phyloP scores from a whole-genome alignment of 2,888 invertebrate species.

The Leptopterna dolabrata region DNA sequence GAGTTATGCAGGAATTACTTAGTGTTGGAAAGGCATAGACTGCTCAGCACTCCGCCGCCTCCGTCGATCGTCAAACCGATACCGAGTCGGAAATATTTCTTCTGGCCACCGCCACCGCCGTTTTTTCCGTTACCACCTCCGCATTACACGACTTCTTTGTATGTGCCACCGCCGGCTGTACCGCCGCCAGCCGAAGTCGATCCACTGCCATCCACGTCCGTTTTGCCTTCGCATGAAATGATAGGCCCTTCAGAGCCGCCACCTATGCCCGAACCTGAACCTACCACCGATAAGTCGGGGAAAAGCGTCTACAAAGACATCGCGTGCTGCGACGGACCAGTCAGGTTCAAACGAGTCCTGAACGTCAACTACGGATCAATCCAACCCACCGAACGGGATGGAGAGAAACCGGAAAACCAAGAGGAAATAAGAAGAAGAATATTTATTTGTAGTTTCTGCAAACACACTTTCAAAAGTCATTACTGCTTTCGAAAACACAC shows the following conservation, averaged over 20 bases:
- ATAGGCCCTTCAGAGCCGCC: slow-evolving; percentile 37
- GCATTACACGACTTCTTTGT: slow-evolving; percentile 58
- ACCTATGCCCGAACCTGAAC: background rate
- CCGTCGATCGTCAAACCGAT: slow-evolving; percentile 71
- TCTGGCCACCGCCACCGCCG: slow-evolving; percentile 57
- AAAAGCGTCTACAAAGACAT: slow-evolving; percentile 75
- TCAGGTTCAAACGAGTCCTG: slow-evolving; percentile 84
- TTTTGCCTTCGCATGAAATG: slow-evolving; percentile 56
- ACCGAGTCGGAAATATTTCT: slow-evolving; percentile 68
- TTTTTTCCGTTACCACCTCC: slow-evolving; percentile 56
- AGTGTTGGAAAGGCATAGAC: slow-evolving; percentile 68
- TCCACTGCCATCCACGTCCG: slow-evolving; percentile 57
- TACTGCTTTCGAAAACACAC: slow-evolving; percentile 88
- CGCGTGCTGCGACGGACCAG: slow-evolving; percentile 93
- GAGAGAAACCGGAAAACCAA: background rate
- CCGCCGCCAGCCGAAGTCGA: slow-evolving; percentile 17
- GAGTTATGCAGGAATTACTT: slow-evolving; percentile 77
- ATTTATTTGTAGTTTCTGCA: slow-evolving; percentile 81
- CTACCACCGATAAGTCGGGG: slow-evolving; percentile 29
- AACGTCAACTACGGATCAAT: slow-evolving; percentile 80
- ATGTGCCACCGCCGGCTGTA: slow-evolving; percentile 54
- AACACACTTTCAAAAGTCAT: slow-evolving; percentile 84
- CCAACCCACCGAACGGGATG: slow-evolving; percentile 61
- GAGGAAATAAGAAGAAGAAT: slow-evolving; percentile 61
- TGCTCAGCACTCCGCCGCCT: slow-evolving; percentile 55